A percentile compares a stretch with the other conserved stretches of the same genome.
Conservation (phyloP, 2,797 vertebrate species). For the Acanthurus leucopareius region DNA sequence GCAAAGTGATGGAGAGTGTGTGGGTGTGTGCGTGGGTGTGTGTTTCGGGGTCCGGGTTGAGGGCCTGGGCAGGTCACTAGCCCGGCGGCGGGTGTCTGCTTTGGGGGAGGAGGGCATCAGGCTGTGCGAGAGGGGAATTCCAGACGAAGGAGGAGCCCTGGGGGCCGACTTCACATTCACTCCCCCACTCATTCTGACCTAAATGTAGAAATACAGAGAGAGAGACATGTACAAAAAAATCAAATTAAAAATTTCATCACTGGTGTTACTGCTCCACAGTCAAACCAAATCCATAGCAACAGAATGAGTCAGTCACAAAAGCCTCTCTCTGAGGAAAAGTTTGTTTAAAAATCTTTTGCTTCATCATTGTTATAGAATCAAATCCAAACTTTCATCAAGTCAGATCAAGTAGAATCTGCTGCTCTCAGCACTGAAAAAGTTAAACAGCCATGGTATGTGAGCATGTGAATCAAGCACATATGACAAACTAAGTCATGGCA, state of each 20-base stretch:
- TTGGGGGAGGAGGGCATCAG: constrained; percentile 83
- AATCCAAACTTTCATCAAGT: constrained; percentile 28
- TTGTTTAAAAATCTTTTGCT: constrained; percentile 12
- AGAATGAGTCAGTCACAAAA: constrained; percentile 7
- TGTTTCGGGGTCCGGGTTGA: constrained; percentile 62
- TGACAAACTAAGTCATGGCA: constrained; percentile 63
- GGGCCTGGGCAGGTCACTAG: constrained; percentile 64
- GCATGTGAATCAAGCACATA: constrained; percentile 55
- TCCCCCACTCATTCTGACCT: constrained; percentile 86
- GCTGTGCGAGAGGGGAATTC: constrained; percentile 88
- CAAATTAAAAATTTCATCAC: background rate
- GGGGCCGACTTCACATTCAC: constrained; percentile 85
- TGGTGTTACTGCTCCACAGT: background rate
- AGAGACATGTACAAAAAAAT: background rate
- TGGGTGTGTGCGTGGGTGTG: constrained; percentile 62
- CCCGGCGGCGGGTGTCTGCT: constrained; percentile 56
- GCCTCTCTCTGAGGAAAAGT: background rate
- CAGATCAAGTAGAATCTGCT: constrained; percentile 1
- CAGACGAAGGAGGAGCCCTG: constrained; percentile 84
- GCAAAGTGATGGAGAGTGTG: constrained; percentile 67
- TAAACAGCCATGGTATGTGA: constrained; percentile 33
- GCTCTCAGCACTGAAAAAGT: constrained; percentile 17
- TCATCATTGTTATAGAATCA: constrained; percentile 24
- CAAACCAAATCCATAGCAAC: constrained; percentile 16
- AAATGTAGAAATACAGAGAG: constrained; percentile 39